These are phyloP conservation scores for Drosophila melanica DNA, from an alignment of 1,140 invertebrate species.

Conservation along the genomic window DNA sequence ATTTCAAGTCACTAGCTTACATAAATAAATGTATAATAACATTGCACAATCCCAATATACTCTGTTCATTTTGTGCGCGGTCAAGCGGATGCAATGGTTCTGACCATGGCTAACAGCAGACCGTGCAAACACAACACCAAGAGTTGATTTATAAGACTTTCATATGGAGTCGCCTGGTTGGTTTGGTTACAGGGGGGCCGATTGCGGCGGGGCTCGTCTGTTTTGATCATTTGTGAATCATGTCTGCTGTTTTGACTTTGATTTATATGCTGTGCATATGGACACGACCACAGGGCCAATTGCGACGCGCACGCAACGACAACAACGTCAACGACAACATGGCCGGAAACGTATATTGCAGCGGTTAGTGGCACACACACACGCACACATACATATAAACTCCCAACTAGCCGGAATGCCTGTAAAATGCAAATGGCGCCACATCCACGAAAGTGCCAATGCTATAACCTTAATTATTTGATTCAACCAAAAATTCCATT, in stretches of 20 bases:
- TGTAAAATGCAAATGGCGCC: slow-evolving; percentile 54
- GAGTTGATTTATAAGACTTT: slow-evolving; percentile 77
- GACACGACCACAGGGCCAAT: slow-evolving; percentile 39
- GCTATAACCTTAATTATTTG: slow-evolving; percentile 61
- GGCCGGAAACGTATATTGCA: slow-evolving; percentile 48
- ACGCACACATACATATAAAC: not conserved
- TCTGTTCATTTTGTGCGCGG: slow-evolving; percentile 6
- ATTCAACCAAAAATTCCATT: slow-evolving; percentile 63
- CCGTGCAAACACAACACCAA: slow-evolving; percentile 22
- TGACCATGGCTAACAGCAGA: slow-evolving; percentile 4
- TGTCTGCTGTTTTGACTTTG: slow-evolving; percentile 76
- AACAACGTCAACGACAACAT: slow-evolving; percentile 25
- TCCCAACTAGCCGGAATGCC: slow-evolving; percentile 30
- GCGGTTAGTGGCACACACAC: slow-evolving; percentile 21
- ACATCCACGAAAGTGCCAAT: slow-evolving; percentile 33
- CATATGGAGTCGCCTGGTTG: slow-evolving; percentile 55
- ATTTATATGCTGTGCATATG: slow-evolving; percentile 74
- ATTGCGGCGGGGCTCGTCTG: slow-evolving; percentile 29
- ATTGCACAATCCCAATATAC: slow-evolving; percentile 10
- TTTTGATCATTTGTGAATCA: slow-evolving; percentile 81
- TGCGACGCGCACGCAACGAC: slow-evolving; percentile 21
- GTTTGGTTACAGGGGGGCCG: not conserved
- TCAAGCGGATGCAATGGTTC: slow-evolving; percentile 54
- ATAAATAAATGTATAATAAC: too few relatives aligned
- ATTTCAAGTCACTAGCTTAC: slow-evolving; percentile 31